Percentiles rank a stretch among this genome's conserved stretches.
These are phyloP conservation scores for Atta cephalotes DNA, from an alignment of 1,140 invertebrate genomes.

Conservation along the genomic window DNA sequence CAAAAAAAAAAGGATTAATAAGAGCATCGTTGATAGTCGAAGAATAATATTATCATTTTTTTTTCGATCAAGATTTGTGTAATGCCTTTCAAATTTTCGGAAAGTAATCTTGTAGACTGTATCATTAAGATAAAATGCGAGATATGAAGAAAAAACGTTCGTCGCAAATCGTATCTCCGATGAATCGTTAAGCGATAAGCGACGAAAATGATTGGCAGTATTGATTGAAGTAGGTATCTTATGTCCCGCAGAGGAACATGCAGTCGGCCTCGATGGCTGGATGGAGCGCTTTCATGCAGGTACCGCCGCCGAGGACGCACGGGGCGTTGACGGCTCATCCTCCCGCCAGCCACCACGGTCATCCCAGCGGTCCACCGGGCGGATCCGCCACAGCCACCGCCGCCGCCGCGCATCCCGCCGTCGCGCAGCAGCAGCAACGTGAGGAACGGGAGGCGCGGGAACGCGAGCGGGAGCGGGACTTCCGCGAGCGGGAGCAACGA, in stretches of 20 bases:
- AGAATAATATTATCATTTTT: neutral
- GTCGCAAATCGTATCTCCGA: neutral
- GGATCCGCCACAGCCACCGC: conserved; percentile 69
- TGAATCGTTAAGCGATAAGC: neutral
- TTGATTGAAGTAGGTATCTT: conserved; percentile 86
- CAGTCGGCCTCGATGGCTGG: conserved; percentile 81
- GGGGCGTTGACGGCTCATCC: conserved; percentile 71
- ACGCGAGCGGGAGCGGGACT: conserved; percentile 85
- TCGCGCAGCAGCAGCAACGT: conserved; percentile 78
- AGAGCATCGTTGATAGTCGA: neutral
- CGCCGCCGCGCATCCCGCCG: conserved; percentile 77
- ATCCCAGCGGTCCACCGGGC: conserved; percentile 73
- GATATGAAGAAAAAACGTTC: neutral
- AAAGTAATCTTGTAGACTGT: neutral
- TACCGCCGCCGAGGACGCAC: conserved; percentile 81
- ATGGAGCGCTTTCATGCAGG: conserved; percentile 83
- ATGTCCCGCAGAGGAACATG: conserved; percentile 84
- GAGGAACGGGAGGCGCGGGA: conserved; percentile 81
- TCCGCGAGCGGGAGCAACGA: conserved; percentile 74
- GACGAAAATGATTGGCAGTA: conserved; percentile 76
- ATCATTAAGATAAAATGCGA: neutral
- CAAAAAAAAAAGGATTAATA: neutral
- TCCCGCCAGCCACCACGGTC: conserved; percentile 76
- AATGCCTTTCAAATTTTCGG: neutral
- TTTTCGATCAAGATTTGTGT: neutral